Percentiles rank a stretch among this genome's conserved stretches.
phyloP scores from a whole-genome alignment of 2,113 vertebrate species.

The Electrona antarctica region DNA sequence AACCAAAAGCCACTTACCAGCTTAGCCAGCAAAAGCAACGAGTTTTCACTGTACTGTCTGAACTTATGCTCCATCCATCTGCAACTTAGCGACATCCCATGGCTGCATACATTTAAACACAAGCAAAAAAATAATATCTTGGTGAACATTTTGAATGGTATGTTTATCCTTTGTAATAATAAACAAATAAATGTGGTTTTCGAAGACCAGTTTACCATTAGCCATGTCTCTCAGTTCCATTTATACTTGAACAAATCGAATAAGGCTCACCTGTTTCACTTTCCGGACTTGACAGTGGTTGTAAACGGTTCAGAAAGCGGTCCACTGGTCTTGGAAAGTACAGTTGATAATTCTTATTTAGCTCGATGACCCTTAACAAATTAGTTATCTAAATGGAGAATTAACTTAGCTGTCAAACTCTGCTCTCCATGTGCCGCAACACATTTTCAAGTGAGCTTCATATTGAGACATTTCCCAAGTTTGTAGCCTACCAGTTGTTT shows the following conservation, averaged over 20 bases:
- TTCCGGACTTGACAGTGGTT: conserved; percentile 1
- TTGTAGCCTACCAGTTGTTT: no score
- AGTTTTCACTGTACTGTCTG: conserved; percentile 32
- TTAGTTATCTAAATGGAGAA: no score
- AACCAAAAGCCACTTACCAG: conserved; percentile 55
- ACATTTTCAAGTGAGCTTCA: no score
- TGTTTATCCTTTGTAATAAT: not conserved
- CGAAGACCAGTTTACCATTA: conserved; percentile 1
- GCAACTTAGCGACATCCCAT: conserved; percentile 53
- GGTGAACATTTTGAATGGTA: conserved; percentile 35
- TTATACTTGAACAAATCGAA: conserved; percentile 21
- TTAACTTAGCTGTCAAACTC: no score
- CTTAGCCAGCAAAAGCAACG: conserved; percentile 31
- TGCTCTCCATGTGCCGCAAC: no score
- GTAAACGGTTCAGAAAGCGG: no score
- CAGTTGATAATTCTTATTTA: no score
- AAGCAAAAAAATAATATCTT: conserved; percentile 41
- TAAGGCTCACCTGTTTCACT: conserved; percentile 18
- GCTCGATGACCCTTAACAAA: no score
- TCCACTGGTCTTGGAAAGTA: no score
- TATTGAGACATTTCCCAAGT: no score
- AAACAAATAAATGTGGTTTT: not conserved
- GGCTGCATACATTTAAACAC: conserved; percentile 30
- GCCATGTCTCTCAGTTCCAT: conserved; percentile 7
- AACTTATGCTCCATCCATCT: conserved; percentile 65